Evolutionary conservation across 2,113 vertebrate genomes (phyloP).

Genomic region (Sus scrofa): DNA sequence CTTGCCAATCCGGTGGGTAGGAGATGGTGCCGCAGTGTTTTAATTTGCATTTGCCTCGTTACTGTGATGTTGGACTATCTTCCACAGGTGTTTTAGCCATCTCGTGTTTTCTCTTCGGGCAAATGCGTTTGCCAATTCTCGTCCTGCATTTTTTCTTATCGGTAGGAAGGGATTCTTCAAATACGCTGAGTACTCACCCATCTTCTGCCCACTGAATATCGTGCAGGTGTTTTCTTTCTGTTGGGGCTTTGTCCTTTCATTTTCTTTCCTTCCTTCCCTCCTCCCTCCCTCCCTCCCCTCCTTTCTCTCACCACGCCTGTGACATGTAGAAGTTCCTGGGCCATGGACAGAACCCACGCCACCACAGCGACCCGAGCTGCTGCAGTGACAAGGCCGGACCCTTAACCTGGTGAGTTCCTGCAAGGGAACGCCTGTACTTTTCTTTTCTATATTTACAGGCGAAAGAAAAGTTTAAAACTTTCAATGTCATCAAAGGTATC

Average conservation of each 20-base stretch:
- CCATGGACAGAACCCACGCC: too few relatives aligned
- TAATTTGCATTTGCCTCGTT: neutral
- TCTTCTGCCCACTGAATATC: neutral
- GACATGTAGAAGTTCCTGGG: too few relatives aligned
- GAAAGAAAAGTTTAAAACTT: neutral
- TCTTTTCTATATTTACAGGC: neutral
- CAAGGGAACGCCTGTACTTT: neutral
- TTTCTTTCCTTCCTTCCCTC: neutral
- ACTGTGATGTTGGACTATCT: neutral
- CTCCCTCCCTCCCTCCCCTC: too few relatives aligned
- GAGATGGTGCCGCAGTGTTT: neutral
- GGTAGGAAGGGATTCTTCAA: neutral
- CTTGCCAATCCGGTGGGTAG: neutral
- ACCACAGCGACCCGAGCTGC: too few relatives aligned
- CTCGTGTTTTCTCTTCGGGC: constrained; percentile 47
- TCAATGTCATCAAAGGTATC: neutral
- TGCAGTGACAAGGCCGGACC: too few relatives aligned
- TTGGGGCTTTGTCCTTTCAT: neutral
- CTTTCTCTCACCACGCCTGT: too few relatives aligned
- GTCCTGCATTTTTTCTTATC: neutral
- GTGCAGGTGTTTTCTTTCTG: neutral
- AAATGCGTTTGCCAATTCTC: neutral
- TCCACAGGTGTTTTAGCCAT: neutral
- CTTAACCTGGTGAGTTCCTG: too few relatives aligned
- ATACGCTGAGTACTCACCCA: neutral